Percentiles rank a stretch among this genome's conserved stretches.
Evolutionary conservation across 2,888 invertebrate species (phyloP).

Genomic region (Aromia moschata): DNA sequence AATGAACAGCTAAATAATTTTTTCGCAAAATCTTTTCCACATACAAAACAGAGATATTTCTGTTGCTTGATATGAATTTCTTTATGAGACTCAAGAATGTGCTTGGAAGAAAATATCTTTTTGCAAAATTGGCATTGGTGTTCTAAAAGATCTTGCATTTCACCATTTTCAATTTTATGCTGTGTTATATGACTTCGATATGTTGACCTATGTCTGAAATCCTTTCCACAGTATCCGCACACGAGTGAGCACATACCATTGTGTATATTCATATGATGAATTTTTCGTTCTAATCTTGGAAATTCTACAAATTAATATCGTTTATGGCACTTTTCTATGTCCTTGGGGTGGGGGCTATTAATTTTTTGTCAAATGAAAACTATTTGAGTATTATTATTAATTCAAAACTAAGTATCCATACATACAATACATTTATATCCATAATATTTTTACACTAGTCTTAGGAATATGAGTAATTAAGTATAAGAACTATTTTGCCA

Average conservation of each 20-base stretch:
- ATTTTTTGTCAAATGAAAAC: neutral
- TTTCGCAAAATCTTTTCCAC: neutral
- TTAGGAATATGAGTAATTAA: too few species aligned
- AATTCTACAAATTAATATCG: slow-evolving; percentile 5
- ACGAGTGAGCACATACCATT: slow-evolving; percentile 5
- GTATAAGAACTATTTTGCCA: too few species aligned
- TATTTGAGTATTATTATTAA: neutral
- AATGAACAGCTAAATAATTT: neutral
- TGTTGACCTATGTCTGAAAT: slow-evolving; percentile 8
- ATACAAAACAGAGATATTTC: slow-evolving; percentile 1
- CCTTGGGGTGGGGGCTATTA: neutral
- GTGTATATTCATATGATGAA: slow-evolving; percentile 11
- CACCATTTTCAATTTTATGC: slow-evolving; percentile 1
- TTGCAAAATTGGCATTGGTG: neutral
- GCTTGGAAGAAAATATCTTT: slow-evolving; percentile 4
- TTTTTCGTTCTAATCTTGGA: slow-evolving; percentile 3
- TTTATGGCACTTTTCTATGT: neutral
- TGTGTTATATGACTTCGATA: neutral
- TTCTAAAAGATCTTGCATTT: slow-evolving; percentile 3
- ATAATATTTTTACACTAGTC: too few species aligned
- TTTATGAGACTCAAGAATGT: neutral
- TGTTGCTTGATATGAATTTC: neutral
- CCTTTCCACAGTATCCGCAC: slow-evolving; percentile 12
- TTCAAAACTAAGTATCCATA: neutral
- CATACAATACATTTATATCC: too few species aligned